Percentiles rank a stretch among this genome's conserved stretches.
These are phyloP conservation scores for Nesospiza acunhae DNA, from an alignment of 2,113 vertebrate species.

Conservation along the genomic window DNA sequence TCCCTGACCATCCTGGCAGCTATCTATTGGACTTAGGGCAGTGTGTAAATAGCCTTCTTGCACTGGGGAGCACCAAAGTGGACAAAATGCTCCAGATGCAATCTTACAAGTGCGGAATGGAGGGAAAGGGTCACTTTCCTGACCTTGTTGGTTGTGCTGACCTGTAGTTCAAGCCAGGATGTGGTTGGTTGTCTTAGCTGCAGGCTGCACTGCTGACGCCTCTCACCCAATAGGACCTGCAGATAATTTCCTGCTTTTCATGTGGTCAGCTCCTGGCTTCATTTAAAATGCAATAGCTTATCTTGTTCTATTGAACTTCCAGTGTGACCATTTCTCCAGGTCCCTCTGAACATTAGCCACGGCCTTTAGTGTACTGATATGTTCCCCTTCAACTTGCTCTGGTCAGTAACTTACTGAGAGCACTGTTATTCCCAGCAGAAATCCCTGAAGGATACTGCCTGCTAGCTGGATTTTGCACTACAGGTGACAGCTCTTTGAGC, in stretches of 20 bases:
- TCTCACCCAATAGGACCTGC: neutral
- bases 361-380: neutral
- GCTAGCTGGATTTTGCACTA: neutral
- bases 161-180: neutral
- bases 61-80: neutral
- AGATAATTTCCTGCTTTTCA: neutral
- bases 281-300: neutral
- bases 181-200: neutral
- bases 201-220: neutral
- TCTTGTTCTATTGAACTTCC: neutral
- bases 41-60: neutral
- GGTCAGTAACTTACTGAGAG: neutral
- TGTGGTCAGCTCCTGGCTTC: neutral
- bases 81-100: neutral
- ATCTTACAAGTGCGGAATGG: neutral
- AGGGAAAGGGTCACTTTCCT: neutral
- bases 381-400: neutral
- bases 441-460: neutral
- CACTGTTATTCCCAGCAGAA: neutral
- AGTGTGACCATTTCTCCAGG: neutral
- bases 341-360: neutral
- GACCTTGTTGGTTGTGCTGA: neutral
- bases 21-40: neutral
- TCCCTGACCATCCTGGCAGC: neutral
- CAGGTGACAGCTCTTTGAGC: neutral